A percentile compares a stretch with the other conserved stretches of the same genome.
These are phyloP conservation scores for Volucella inanis DNA, from an alignment of 2,888 invertebrate genomes.

Conservation along the genomic window DNA sequence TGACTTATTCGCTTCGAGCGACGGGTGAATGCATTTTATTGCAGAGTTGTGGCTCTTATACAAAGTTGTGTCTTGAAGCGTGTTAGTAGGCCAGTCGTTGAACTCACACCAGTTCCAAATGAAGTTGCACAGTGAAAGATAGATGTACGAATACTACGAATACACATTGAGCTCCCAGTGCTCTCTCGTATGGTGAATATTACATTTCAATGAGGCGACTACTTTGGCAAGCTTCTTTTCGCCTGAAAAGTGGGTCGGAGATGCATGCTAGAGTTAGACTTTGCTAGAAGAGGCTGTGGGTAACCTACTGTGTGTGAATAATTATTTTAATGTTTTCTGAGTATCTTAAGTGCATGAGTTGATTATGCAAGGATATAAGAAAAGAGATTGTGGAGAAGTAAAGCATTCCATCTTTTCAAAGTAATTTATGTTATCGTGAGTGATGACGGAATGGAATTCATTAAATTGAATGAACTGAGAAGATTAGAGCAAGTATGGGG, in stretches of 20 bases:
- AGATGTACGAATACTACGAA: neutral
- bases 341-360: no score
- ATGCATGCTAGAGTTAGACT: slow-evolving; percentile 13
- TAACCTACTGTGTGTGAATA: no score
- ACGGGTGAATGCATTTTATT: slow-evolving; percentile 46
- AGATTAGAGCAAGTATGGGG: no score
- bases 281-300: neutral
- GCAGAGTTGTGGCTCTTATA: slow-evolving; percentile 23
- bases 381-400: no score
- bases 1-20: slow-evolving; percentile 46
- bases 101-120: slow-evolving; percentile 23
- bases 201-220: slow-evolving; percentile 33
- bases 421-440: no score
- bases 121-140: slow-evolving; percentile 22
- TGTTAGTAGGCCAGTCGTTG: slow-evolving; percentile 65
- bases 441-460: no score
- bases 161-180: no score
- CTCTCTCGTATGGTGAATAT: neutral
- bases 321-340: no score
- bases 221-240: neutral
- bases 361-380: no score
- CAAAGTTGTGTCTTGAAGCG: slow-evolving; percentile 38
- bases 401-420: no score
- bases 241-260: slow-evolving; percentile 25
- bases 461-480: no score